Evolutionary conservation across 1,140 invertebrate genomes (phyloP), one percentile per base, ranked within the genome.

Genomic region (Aradophagus sp.): DNA sequence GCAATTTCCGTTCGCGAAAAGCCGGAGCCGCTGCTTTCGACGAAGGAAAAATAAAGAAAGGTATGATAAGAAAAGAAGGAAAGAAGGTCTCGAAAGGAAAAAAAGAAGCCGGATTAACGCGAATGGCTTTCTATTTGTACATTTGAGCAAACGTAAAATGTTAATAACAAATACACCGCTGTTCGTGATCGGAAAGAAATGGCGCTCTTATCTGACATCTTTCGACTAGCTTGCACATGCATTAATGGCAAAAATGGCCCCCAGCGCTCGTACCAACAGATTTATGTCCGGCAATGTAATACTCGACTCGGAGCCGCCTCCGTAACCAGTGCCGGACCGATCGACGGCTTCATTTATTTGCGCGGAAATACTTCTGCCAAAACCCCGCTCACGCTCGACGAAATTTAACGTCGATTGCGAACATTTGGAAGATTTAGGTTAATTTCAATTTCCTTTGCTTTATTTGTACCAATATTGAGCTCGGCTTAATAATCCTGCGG

Each of bases 161-260:
- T 69, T 58, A 52, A 55, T 68, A 45, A 55, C 16, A 58, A 50
- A 53, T 45, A 47, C 45, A 61, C 63, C 55, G 39, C 61, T 45
- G 55, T 55, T 39, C 61, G 59, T 47, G 73, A 75, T 73, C 68
- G 59, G 45, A 66, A 63, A 56, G 39, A 44, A 59, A 66, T 47
- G 65, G 38, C 31, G 32, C 47, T 53, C 61, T 81, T 79, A 80
- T 79, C 79, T 75, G 48, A 15, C 69, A 79, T 80, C 78, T 76
- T 74, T 75, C 47, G 75, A 72, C 73, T 67, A 73, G 76, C 77
- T 58, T 45, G 48, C 58, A 61, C 66, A 50, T 53, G 41, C 52
- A 56, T 59, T 58, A 70, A 73, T 71, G 58, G 45, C 52, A 73
- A 68, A 78, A 76, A 75, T 72, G n/a, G 63, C 42, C 65, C 34